These are phyloP conservation scores for Drosophila pruinosa DNA, from an alignment of 1,140 invertebrate genomes.

Conservation along the genomic window DNA sequence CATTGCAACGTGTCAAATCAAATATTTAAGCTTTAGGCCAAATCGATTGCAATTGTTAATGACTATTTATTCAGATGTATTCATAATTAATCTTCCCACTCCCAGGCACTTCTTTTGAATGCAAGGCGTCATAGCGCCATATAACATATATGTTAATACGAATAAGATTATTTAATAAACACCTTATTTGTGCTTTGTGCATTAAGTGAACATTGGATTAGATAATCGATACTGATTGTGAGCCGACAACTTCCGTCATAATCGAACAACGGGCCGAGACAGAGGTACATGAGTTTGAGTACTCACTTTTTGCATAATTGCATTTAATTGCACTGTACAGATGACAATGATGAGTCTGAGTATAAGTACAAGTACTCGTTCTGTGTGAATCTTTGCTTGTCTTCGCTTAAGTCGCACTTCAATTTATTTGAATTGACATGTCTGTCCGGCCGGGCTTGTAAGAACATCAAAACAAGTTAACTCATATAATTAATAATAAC, in stretches of 20 bases:
- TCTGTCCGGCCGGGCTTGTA: constrained; percentile 16
- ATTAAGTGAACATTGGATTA: constrained; percentile 49
- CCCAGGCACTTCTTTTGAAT: background rate
- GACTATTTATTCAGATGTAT: background rate
- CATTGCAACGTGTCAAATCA: background rate
- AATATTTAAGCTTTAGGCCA: background rate
- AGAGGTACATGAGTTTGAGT: constrained; percentile 4
- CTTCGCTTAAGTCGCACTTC: constrained; percentile 43
- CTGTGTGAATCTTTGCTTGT: constrained; percentile 40
- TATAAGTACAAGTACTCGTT: background rate
- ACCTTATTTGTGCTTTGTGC: constrained; percentile 23
- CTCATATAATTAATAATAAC: constrained; percentile 47
- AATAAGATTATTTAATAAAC: constrained; percentile 19
- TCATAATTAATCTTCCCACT: background rate
- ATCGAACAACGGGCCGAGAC: constrained; percentile 14
- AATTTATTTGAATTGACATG: constrained; percentile 18
- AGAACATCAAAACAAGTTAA: constrained; percentile 39
- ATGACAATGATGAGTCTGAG: constrained; percentile 5
- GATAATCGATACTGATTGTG: constrained; percentile 66
- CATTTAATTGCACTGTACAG: constrained; percentile 58
- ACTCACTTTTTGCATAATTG: constrained; percentile 65
- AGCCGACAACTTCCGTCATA: constrained; percentile 67
- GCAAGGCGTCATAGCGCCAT: background rate
- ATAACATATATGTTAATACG: background rate
- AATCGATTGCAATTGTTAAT: background rate